These are phyloP conservation scores for Petaurus breviceps DNA, from an alignment of 2,113 vertebrate species.

Conservation along the genomic window DNA sequence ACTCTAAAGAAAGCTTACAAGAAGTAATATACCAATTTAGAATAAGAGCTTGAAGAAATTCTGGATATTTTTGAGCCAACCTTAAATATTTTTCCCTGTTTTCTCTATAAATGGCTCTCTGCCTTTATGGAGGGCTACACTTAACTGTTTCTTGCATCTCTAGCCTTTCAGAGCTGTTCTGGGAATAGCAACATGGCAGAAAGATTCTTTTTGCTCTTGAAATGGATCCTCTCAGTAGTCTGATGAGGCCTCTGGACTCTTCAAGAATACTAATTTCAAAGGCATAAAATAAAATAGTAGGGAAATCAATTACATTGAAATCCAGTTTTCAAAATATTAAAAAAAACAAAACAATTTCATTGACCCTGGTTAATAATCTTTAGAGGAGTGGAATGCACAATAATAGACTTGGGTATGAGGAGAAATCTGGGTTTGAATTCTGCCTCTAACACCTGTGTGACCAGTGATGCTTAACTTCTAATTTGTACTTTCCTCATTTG, in stretches of 20 bases:
- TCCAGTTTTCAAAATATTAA: neutral
- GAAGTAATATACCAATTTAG: constrained; percentile 20
- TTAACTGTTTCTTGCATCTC: neutral
- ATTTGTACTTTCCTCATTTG: neutral
- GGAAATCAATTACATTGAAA: neutral
- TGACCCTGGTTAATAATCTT: neutral
- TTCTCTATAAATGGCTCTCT: neutral
- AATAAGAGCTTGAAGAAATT: neutral
- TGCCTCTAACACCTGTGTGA: neutral
- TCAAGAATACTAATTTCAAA: neutral
- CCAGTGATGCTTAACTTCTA: neutral
- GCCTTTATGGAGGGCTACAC: neutral
- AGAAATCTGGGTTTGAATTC: neutral
- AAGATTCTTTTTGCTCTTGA: neutral
- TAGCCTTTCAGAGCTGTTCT: neutral
- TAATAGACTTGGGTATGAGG: neutral
- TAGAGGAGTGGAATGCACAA: neutral
- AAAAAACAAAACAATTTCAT: neutral
- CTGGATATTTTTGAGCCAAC: neutral
- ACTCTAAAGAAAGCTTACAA: neutral
- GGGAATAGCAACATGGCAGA: neutral
- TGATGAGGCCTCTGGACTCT: neutral
- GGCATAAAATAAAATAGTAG: neutral
- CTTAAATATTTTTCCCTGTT: neutral
- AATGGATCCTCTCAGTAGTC: neutral